Evolutionary conservation across 1,140 invertebrate species (phyloP), one percentile per base, ranked within the genome.

Genomic region (Olivierus martensii): DNA sequence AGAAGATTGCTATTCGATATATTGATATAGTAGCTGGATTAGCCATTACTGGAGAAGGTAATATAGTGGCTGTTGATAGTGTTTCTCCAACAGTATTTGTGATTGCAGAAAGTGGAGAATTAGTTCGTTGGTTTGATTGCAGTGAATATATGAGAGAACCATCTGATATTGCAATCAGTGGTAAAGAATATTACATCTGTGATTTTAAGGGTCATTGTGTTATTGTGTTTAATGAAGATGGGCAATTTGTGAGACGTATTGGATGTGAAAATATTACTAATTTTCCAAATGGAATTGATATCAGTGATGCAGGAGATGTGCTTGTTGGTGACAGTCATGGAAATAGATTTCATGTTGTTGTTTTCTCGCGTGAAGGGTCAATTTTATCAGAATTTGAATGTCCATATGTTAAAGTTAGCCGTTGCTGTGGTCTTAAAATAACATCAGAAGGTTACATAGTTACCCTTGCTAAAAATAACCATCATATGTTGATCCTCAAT

Each of bases 161-260:
- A 14, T 93, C 89, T 49, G 92, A 97, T 71, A 92, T 97, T 65
- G 90, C 89, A 54, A 87, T 96, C 59, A 83, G 80, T 72, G 85
- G 85, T 55, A 88, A 90, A 64, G 88, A 94, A 69, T 95, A 89
- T 72, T 97, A 90, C 72, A 88, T 96, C 21, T 96, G 92, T 69
- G 92, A 97, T 70, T 97, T 95, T 68, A 96, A 96, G 72, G 91
- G 90, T 50, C 92, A 96, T 69, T 94, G 90, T 68, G 90, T 97
- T 15, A 88, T 91, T 36, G 91, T 96, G 17, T 95, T 94, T 70
- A 84, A 83, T 65, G 87, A 92, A 66, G 83, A 88, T 51, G 92
- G 92, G 53, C 78, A 80, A 51, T 95, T 89, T 69, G 69, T 93
- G 55, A 81, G 90, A 58, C 83, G 89, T 58, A 94, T 96, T 72